A percentile compares a stretch with the other conserved stretches of the same genome.
These are phyloP conservation scores for Chrysopa pallens DNA, from an alignment of 1,140 invertebrate genomes.

Conservation along the genomic window DNA sequence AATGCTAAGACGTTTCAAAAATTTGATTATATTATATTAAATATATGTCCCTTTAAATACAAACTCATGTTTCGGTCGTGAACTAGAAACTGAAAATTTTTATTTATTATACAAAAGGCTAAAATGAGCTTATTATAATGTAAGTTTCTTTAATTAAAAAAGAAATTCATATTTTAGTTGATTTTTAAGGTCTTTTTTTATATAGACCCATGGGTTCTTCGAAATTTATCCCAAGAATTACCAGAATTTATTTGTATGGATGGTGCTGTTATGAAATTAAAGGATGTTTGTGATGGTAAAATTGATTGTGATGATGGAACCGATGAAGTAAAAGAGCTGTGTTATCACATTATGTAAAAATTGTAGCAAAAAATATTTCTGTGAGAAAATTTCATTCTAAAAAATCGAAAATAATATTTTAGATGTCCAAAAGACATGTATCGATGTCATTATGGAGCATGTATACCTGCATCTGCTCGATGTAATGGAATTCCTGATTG, in stretches of 20 bases:
- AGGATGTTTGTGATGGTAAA: not conserved
- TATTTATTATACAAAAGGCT: too few species aligned
- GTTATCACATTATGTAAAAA: slow-evolving; percentile 1
- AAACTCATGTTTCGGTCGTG: too few species aligned
- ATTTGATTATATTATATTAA: too few species aligned
- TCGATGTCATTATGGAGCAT: slow-evolving; percentile 3
- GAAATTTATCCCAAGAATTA: not conserved
- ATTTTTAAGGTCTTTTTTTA: too few species aligned
- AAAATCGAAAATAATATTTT: not conserved
- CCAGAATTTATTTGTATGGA: not conserved
- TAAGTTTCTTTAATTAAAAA: too few species aligned
- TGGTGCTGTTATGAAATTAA: not conserved
- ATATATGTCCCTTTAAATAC: too few species aligned
- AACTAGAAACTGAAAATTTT: too few species aligned
- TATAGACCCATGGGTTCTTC: too few species aligned
- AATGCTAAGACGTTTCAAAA: too few species aligned
- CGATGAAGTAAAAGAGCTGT: slow-evolving; percentile 1
- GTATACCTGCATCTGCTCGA: not conserved
- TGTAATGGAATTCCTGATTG: slow-evolving; percentile 5
- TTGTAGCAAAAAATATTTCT: not conserved
- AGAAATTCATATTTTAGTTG: too few species aligned
- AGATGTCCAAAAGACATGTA: slow-evolving; percentile 4
- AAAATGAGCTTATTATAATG: too few species aligned
- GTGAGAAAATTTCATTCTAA: not conserved
- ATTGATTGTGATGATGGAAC: not conserved